Percentiles rank a stretch among this genome's conserved stretches.
These are phyloP conservation scores for Pseudobourletiella spinata DNA, from an alignment of 1,140 invertebrate genomes.

Conservation along the genomic window DNA sequence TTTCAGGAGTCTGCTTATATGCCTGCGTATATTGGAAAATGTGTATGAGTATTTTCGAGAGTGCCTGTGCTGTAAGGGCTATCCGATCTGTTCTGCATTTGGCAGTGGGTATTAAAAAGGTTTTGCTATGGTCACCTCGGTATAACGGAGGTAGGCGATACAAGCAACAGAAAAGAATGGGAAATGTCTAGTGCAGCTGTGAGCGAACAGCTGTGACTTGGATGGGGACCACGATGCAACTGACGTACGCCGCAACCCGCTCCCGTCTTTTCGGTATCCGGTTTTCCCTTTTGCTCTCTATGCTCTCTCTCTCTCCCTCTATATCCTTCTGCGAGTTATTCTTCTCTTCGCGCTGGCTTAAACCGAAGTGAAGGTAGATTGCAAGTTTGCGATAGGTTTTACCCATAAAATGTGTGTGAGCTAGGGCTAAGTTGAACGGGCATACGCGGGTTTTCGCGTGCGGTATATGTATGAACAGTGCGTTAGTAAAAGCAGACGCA, in stretches of 20 bases:
- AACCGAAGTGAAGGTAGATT: background rate
- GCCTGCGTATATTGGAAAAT: too few relatives aligned
- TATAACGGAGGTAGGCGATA: background rate
- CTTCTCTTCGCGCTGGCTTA: background rate
- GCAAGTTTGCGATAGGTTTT: background rate
- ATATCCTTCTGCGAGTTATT: background rate
- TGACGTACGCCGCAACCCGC: conserved; percentile 17
- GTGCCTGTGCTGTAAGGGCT: too few relatives aligned
- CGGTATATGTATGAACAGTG: background rate
- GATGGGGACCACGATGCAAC: conserved; percentile 20
- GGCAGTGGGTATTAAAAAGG: too few relatives aligned
- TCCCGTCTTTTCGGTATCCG: conserved; percentile 21
- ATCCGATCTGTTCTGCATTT: too few relatives aligned
- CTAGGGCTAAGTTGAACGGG: background rate
- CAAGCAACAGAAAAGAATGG: background rate
- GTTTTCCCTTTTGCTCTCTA: too few relatives aligned
- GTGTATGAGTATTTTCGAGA: too few relatives aligned
- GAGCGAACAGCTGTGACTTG: conserved; percentile 19
- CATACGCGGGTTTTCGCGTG: background rate
- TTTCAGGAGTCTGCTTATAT: background rate
- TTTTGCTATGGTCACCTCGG: conserved; percentile 7
- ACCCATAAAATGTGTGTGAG: background rate
- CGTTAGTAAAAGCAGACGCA: background rate
- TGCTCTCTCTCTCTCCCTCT: background rate
- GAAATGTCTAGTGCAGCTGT: conserved; percentile 24